Conservation (phyloP, 2,113 vertebrate species). For the Nycticryphes semicollaris region DNA sequence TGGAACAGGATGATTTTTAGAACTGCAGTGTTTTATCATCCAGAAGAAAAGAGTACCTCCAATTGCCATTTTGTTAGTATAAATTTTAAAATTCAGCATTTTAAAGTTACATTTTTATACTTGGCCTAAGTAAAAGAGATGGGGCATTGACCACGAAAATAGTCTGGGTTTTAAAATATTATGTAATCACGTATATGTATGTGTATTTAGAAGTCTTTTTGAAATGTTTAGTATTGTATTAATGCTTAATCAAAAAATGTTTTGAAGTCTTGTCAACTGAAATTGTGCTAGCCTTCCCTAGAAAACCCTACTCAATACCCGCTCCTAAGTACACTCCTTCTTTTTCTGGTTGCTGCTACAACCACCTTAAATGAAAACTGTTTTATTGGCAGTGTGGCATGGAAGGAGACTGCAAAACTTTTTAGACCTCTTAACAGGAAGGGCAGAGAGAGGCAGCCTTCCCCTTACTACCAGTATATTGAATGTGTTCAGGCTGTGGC, state of each 20-base stretch:
- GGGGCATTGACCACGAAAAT: not conserved
- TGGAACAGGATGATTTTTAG: not conserved
- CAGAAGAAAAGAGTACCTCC: not conserved
- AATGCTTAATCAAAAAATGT: not conserved
- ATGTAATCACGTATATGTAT: not conserved
- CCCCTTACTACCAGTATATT: not conserved
- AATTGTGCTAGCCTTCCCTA: not conserved
- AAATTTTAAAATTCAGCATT: not conserved
- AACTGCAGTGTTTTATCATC: not conserved
- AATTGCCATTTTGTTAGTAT: not conserved
- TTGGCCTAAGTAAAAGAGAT: not conserved
- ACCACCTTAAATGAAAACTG: not conserved
- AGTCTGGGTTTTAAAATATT: not conserved
- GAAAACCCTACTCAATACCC: not conserved
- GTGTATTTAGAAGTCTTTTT: not conserved
- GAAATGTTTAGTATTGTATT: not conserved
- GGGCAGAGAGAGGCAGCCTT: not conserved
- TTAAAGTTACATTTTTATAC: not conserved
- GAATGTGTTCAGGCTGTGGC: not conserved
- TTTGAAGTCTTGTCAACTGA: not conserved
- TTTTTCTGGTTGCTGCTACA: not conserved
- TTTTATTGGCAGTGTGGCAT: not conserved
- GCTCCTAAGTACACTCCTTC: not conserved
- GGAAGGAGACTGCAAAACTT: not conserved
- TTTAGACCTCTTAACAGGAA: not conserved